These are phyloP conservation scores for Halictus quadricinctus DNA, from an alignment of 2,888 invertebrate species.

Conservation along the genomic window DNA sequence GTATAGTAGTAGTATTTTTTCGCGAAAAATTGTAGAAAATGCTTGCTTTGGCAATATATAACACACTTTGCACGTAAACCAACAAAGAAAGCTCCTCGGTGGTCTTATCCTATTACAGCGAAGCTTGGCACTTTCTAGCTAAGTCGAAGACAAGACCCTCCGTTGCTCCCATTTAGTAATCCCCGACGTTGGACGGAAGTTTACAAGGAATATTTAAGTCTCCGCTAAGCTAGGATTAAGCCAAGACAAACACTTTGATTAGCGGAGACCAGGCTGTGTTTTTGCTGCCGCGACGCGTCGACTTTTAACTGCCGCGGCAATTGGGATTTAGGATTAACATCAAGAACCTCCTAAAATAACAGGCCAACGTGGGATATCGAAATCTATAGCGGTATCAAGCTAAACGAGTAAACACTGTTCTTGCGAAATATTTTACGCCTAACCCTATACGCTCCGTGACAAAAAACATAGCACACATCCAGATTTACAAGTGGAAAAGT, in stretches of 20 bases:
- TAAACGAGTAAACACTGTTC: background rate
- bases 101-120: slow-evolving; percentile 75
- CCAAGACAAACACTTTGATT: slow-evolving; percentile 80
- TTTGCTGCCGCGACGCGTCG: slow-evolving; percentile 59
- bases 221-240: slow-evolving; percentile 81
- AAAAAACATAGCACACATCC: too few species aligned
- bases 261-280: slow-evolving; percentile 77
- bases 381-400: background rate
- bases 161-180: slow-evolving; percentile 78
- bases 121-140: slow-evolving; percentile 71
- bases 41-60: slow-evolving; percentile 34
- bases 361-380: background rate
- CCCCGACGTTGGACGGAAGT: slow-evolving; percentile 78
- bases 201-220: slow-evolving; percentile 82
- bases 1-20: background rate
- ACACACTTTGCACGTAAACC: slow-evolving; percentile 45
- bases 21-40: slow-evolving; percentile 6
- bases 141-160: slow-evolving; percentile 70
- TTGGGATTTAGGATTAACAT: slow-evolving; percentile 60
- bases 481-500: too few species aligned
- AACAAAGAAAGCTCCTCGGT: slow-evolving; percentile 63
- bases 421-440: background rate
- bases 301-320: slow-evolving; percentile 60
- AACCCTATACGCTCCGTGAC: too few species aligned
- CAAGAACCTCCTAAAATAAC: slow-evolving; percentile 17